A percentile compares a stretch with the other conserved stretches of the same genome.
Conservation (phyloP, 2,113 vertebrate species). For the Oncorhynchus kisutch region DNA sequence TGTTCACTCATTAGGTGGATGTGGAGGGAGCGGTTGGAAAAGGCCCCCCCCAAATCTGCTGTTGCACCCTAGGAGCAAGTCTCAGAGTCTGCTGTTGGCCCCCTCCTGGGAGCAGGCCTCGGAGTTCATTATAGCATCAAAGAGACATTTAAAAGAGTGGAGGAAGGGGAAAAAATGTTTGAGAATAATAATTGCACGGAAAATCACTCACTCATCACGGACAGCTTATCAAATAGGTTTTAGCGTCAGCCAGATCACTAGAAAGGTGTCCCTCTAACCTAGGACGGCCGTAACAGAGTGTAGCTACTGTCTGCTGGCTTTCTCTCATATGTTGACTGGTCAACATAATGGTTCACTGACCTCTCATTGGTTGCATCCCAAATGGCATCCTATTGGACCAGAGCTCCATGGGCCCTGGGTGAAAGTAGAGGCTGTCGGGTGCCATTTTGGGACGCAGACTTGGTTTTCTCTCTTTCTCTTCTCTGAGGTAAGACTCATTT, state of each 20-base stretch:
- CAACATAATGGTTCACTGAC: too few relatives aligned
- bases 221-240: slow-evolving; percentile 29
- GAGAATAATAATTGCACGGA: neutral
- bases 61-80: neutral
- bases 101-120: neutral
- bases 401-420: too few relatives aligned
- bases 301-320: too few relatives aligned
- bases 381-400: too few relatives aligned
- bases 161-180: slow-evolving; percentile 1
- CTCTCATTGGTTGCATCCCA: too few relatives aligned
- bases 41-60: neutral
- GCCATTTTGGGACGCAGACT: too few relatives aligned
- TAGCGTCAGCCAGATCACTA: slow-evolving; percentile 6
- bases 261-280: neutral
- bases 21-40: slow-evolving; percentile 25
- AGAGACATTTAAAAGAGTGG: slow-evolving; percentile 7
- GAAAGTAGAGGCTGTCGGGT: too few relatives aligned
- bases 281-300: neutral
- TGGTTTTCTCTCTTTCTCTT: too few relatives aligned
- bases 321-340: too few relatives aligned
- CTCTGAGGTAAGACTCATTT: too few relatives aligned
- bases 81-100: neutral
- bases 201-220: neutral
- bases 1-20: slow-evolving; percentile 21
- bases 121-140: slow-evolving; percentile 28